Evolutionary conservation across 2,888 invertebrate species (phyloP).

Genomic region (Nomada fabriciana): DNA sequence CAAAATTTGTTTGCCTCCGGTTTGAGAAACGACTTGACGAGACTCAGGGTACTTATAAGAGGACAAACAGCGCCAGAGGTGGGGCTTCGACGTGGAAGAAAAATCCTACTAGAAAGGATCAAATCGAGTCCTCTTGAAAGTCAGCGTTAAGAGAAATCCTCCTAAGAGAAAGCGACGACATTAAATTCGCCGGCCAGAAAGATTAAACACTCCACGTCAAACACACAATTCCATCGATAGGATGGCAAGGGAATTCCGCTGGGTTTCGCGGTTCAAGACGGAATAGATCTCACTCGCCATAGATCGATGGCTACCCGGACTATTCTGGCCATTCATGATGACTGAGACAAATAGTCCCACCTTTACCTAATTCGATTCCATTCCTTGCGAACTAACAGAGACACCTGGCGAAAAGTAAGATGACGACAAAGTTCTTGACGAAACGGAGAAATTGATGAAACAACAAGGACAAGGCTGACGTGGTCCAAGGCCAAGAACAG

Average conservation of each 20-base stretch:
- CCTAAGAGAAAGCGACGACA: conserved; percentile 27
- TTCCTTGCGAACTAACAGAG: not conserved
- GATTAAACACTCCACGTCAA: conserved; percentile 55
- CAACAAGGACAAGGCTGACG: too few relatives aligned
- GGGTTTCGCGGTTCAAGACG: conserved; percentile 13
- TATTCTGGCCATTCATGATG: not conserved
- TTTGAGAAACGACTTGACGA: not conserved
- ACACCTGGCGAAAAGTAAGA: not conserved
- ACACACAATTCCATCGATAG: conserved; percentile 44
- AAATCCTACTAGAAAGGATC: conserved; percentile 37
- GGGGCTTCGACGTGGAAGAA: not conserved
- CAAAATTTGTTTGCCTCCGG: too few relatives aligned
- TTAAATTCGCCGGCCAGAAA: conserved; percentile 38
- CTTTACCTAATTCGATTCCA: not conserved
- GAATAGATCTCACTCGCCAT: conserved; percentile 6
- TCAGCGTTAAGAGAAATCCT: conserved; percentile 26
- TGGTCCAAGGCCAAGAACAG: too few relatives aligned
- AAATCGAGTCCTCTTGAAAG: conserved; percentile 31
- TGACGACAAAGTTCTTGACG: too few relatives aligned
- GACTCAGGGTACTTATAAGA: not conserved
- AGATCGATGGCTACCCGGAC: conserved; percentile 3
- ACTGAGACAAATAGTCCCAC: not conserved
- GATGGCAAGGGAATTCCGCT: conserved; percentile 23
- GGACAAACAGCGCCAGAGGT: not conserved
- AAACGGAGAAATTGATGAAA: too few relatives aligned